These are phyloP conservation scores for Campylomormyrus numenius DNA, from an alignment of 2,113 vertebrate species.

Conservation along the genomic window DNA sequence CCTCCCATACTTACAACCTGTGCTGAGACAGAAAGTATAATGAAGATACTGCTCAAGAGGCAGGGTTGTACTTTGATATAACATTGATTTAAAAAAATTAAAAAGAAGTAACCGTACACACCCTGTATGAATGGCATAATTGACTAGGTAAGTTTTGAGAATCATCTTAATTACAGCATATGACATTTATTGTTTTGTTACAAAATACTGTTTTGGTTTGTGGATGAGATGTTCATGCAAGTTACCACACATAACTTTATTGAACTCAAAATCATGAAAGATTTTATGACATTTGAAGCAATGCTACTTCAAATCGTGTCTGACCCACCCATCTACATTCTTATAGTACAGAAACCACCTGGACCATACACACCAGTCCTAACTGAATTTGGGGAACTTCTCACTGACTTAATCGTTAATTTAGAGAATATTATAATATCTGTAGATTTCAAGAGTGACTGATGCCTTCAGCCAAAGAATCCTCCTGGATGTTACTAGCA, in stretches of 20 bases:
- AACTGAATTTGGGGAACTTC: background rate
- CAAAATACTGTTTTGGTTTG: background rate
- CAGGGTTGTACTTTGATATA: too few species aligned
- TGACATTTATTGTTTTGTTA: background rate
- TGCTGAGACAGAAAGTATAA: too few species aligned
- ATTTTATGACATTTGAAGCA: background rate
- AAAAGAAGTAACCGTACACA: too few species aligned
- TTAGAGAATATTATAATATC: background rate
- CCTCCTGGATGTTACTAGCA: too few species aligned
- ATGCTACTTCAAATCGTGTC: background rate
- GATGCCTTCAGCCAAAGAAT: background rate
- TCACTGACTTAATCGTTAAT: background rate
- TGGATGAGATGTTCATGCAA: background rate
- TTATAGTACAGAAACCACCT: background rate
- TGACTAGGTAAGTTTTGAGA: background rate
- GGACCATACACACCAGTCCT: background rate
- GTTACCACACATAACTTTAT: background rate
- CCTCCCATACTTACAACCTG: too few species aligned
- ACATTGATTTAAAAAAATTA: too few species aligned
- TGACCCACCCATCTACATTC: background rate
- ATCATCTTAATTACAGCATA: background rate
- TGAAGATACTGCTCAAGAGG: too few species aligned
- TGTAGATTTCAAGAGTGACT: background rate
- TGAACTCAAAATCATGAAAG: background rate
- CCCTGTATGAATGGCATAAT: background rate